Conservation (phyloP, 2,113 vertebrate species). For the Trinectes maculatus region DNA sequence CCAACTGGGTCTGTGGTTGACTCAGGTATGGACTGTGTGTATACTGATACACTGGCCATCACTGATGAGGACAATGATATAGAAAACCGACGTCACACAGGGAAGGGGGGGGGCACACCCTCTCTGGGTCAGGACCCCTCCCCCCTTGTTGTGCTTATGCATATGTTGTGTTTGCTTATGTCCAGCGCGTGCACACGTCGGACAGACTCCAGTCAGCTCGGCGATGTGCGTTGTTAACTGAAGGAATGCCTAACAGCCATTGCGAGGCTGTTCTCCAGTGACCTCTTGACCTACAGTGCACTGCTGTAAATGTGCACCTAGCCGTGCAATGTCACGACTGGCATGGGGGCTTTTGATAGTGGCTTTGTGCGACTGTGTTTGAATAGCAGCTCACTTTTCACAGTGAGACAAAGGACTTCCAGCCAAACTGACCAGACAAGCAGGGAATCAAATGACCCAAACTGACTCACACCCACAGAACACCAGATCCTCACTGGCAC, state of each 20-base stretch:
- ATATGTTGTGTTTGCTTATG: neutral
- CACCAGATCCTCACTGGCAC: constrained; percentile 21
- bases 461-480: constrained; percentile 7
- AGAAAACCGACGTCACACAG: constrained; percentile 17
- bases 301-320: constrained; percentile 19
- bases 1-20: constrained; percentile 20
- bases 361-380: constrained; percentile 35
- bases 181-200: constrained; percentile 12
- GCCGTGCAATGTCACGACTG: constrained; percentile 22
- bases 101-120: constrained; percentile 28
- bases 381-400: constrained; percentile 24
- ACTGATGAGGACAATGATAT: constrained; percentile 13
- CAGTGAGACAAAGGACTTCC: constrained; percentile 38
- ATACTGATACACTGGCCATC: constrained; percentile 30
- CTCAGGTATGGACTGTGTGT: constrained; percentile 34
- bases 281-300: constrained; percentile 18
- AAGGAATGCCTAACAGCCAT: constrained; percentile 23
- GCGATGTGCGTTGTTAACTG: constrained; percentile 34
- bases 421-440: constrained; percentile 14
- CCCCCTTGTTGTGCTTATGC: neutral
- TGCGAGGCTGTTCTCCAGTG: constrained; percentile 37
- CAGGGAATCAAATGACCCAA: constrained; percentile 35
- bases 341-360: neutral
- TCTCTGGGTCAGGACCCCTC: constrained; percentile 12
- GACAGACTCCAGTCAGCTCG: constrained; percentile 24